Base-by-base conservation (phyloP, 2,888 invertebrate genomes). In the Choreutis nemorana region DNA sequence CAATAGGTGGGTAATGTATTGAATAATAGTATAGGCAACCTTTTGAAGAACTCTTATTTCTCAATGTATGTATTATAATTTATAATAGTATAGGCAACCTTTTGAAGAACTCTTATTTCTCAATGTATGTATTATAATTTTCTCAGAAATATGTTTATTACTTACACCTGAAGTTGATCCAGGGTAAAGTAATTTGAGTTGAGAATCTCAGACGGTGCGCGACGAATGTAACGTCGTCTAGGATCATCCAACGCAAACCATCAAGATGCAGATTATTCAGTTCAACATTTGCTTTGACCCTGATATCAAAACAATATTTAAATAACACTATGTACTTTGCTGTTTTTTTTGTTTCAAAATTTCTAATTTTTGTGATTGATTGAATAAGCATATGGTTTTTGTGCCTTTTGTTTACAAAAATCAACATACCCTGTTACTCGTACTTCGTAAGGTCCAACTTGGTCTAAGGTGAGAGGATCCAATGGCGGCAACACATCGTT, bases 221-320 rank as follows among this genome's bases (percentile, higher is more conserved):
- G 32, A 47, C 54, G 43, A 63, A 55, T 9, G 32, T 43, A 14
- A 62, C 48, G 8, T 41, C 26, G 31, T 65, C 58, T 5, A 60
- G 45, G 9, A 58, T 40, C 37, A 47, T 63, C 63, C 62, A 65
- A 21, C 44, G 46, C 7, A 63, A 49, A 16, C 64, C 64, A 23
- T 55, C 51, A 30, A 47, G 32, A 11, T 43, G 41, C 14, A 63
- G 32, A 39, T 57, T 35, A 2, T 37, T 35, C 9, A 59, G 12
- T 4, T 33, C 32, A 2, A 36, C 50, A 2, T 32, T 20, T 8
- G 35, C 50, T 1, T 39, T 37, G 3, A 48, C 36, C 13, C 63
- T 63, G 36, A 3, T 14, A 26, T 16, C 12, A 27, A 13, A 5
- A 25, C 4, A n/a, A 6, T 12, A 25, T 6, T 11, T 25, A 12